phyloP scores from a whole-genome alignment of 1,140 invertebrate genomes.

The Anastrepha obliqua region DNA sequence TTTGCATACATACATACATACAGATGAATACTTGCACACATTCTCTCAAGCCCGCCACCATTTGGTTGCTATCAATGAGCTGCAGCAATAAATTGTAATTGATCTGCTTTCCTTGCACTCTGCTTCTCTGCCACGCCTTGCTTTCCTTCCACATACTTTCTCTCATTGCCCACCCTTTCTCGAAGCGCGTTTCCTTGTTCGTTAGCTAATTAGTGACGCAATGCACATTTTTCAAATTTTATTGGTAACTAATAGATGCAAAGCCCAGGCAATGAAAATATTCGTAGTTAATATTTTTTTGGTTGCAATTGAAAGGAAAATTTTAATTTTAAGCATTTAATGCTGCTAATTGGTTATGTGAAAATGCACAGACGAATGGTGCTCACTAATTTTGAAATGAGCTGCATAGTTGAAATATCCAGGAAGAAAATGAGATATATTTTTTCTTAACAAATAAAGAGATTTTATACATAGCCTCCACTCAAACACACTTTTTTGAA shows the following conservation, averaged over 20 bases:
- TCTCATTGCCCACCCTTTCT: background rate
- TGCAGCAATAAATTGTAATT: constrained; percentile 33
- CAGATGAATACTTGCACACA: background rate
- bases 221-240: constrained; percentile 12
- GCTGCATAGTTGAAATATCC: no score
- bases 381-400: background rate
- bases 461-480: no score
- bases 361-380: background rate
- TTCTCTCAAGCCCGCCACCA: background rate
- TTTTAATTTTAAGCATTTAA: background rate
- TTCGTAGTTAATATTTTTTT: constrained; percentile 1
- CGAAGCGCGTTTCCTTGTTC: background rate
- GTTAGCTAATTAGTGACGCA: constrained; percentile 27
- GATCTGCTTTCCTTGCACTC: background rate
- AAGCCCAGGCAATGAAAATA: background rate
- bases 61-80: constrained; percentile 25
- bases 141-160: background rate
- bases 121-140: background rate
- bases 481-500: no score
- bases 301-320: constrained; percentile 1
- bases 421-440: no score
- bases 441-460: no score
- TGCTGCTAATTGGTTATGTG: constrained; percentile 5
- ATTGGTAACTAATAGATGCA: constrained; percentile 24
- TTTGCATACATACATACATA: background rate